These are phyloP conservation scores for Mesocricetus auratus DNA, from an alignment of 2,113 vertebrate genomes.

Conservation along the genomic window DNA sequence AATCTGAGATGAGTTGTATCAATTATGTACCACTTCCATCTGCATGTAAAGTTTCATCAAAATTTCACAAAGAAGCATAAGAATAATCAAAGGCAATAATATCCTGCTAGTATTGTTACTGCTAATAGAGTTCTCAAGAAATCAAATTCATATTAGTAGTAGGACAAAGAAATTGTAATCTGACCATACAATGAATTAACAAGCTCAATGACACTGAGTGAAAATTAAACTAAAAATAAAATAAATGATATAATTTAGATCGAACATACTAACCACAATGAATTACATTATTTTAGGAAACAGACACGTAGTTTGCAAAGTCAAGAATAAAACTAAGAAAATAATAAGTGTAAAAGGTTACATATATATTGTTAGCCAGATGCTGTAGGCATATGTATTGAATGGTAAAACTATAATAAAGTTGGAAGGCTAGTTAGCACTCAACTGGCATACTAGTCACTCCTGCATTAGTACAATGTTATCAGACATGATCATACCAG, in stretches of 20 bases:
- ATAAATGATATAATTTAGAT: not conserved
- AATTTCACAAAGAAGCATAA: not conserved
- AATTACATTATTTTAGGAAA: not conserved
- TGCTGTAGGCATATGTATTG: not conserved
- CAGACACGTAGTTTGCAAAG: not conserved
- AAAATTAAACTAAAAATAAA: not conserved
- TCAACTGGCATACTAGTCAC: not conserved
- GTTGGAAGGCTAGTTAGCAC: not conserved
- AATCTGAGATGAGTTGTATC: not conserved
- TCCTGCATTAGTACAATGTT: rapidly evolving
- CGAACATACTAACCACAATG: not conserved
- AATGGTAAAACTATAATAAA: not conserved
- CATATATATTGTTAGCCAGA: not conserved
- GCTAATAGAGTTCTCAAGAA: not conserved
- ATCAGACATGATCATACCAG: not conserved
- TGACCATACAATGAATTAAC: not conserved
- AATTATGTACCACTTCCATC: not conserved
- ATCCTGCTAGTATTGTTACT: not conserved
- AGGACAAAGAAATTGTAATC: not conserved
- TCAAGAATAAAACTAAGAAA: not conserved
- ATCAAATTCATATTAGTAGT: not conserved
- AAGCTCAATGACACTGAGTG: not conserved
- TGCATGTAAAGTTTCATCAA: not conserved
- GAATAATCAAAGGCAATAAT: not conserved
- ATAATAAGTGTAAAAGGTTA: not conserved